These are phyloP conservation scores for Corydoras maculifer DNA, from an alignment of 2,113 vertebrate species.

Conservation along the genomic window DNA sequence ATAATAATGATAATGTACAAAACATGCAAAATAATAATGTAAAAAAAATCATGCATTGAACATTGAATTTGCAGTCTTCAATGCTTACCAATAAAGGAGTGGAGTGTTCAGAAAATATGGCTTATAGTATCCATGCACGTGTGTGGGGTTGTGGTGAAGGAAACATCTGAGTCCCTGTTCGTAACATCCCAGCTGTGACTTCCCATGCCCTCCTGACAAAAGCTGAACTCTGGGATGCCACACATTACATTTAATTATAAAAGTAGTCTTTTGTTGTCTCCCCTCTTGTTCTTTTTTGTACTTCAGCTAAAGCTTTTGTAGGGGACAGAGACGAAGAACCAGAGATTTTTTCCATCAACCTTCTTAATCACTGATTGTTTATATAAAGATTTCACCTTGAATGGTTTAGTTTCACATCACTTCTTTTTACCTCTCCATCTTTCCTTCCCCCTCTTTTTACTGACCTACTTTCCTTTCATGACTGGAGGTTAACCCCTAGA, in stretches of 20 bases:
- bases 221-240: constrained; percentile 25
- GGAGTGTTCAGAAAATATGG: background rate
- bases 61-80: background rate
- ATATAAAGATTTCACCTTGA: background rate
- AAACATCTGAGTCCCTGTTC: constrained; percentile 9
- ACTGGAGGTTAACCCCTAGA: constrained; percentile 70
- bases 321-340: background rate
- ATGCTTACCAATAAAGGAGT: background rate
- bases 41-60: background rate
- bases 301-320: constrained; percentile 4
- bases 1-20: too few relatives aligned
- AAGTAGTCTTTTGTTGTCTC: constrained; percentile 13
- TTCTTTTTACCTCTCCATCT: constrained; percentile 8
- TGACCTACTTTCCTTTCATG: constrained; percentile 75
- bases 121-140: background rate
- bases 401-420: constrained; percentile 16
- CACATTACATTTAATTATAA: constrained; percentile 22
- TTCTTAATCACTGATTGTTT: background rate
- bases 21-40: background rate
- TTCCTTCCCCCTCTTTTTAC: constrained; percentile 48
- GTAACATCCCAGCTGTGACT: constrained; percentile 30
- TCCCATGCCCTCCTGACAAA: constrained; percentile 43
- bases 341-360: background rate
- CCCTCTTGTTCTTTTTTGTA: constrained; percentile 3
- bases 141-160: constrained; percentile 12